phyloP scores from a whole-genome alignment of 2,113 vertebrate species.

The Drymodes brunneopygia region DNA sequence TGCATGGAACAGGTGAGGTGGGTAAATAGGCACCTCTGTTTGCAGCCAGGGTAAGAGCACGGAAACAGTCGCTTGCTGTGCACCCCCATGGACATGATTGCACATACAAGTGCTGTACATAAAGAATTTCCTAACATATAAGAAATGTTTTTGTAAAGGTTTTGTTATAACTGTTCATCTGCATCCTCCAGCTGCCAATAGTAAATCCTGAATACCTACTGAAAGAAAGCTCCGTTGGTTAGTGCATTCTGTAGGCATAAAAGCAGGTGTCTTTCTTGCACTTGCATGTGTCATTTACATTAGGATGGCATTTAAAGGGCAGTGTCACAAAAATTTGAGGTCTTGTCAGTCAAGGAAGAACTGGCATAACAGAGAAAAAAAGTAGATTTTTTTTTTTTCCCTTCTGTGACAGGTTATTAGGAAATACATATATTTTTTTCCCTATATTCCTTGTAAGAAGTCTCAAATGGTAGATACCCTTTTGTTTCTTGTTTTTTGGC shows the following conservation, averaged over 20 bases:
- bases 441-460: background rate
- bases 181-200: background rate
- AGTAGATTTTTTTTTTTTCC: background rate
- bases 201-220: background rate
- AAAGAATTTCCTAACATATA: background rate
- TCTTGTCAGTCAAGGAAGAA: background rate
- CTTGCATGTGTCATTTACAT: background rate
- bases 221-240: background rate
- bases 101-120: accelerated
- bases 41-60: background rate
- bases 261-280: background rate
- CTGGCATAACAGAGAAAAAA: background rate
- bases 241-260: background rate
- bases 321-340: background rate
- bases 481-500: background rate
- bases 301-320: background rate
- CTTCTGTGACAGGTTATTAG: background rate
- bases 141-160: background rate
- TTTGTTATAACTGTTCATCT: background rate
- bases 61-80: background rate
- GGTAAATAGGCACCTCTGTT: background rate
- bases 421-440: accelerated
- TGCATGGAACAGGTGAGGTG: background rate
- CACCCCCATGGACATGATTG: background rate
- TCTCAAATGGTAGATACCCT: background rate